Conservation (phyloP, 2,797 vertebrate genomes). For the Dicrostonyx torquatus region DNA sequence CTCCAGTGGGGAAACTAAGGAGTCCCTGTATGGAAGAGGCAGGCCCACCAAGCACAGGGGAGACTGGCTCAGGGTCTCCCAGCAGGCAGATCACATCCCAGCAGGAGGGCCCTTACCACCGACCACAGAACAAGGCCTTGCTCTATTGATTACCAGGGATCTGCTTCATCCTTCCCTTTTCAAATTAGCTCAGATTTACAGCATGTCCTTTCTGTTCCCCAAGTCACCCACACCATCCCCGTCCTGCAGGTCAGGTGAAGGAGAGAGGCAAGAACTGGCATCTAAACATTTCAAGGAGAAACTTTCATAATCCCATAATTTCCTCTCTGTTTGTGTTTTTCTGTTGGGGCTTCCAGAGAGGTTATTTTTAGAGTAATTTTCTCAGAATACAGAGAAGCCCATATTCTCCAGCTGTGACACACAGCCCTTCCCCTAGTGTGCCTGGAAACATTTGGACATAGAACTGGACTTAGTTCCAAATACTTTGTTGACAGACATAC, state of each 20-base stretch:
- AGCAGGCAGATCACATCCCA: slow-evolving; percentile 35
- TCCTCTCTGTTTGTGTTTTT: slow-evolving; percentile 38
- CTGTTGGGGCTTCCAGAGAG: slow-evolving; percentile 56
- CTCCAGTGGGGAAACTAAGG: background rate
- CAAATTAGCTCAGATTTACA: slow-evolving; percentile 75
- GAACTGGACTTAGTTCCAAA: slow-evolving; percentile 22
- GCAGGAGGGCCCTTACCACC: slow-evolving; percentile 37
- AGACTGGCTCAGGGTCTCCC: fast-evolving
- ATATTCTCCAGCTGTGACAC: slow-evolving; percentile 36
- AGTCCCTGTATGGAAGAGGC: background rate
- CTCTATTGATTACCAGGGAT: slow-evolving; percentile 59
- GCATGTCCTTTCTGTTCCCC: slow-evolving; percentile 68
- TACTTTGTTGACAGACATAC: background rate
- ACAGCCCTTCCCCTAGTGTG: background rate
- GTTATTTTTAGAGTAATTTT: slow-evolving; percentile 69
- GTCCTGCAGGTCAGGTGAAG: slow-evolving; percentile 66
- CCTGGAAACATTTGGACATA: slow-evolving; percentile 39
- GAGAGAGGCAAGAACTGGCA: slow-evolving; percentile 2
- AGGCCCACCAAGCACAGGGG: background rate
- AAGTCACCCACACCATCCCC: background rate
- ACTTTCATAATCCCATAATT: slow-evolving; percentile 51
- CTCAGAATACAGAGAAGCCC: slow-evolving; percentile 60
- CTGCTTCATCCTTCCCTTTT: slow-evolving; percentile 71
- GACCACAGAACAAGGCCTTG: slow-evolving; percentile 3
- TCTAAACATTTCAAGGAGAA: slow-evolving; percentile 43